Evolutionary conservation across 2,113 vertebrate genomes (phyloP), one percentile per base, ranked within the genome.

Genomic region (Ariopsis seemanni): DNA sequence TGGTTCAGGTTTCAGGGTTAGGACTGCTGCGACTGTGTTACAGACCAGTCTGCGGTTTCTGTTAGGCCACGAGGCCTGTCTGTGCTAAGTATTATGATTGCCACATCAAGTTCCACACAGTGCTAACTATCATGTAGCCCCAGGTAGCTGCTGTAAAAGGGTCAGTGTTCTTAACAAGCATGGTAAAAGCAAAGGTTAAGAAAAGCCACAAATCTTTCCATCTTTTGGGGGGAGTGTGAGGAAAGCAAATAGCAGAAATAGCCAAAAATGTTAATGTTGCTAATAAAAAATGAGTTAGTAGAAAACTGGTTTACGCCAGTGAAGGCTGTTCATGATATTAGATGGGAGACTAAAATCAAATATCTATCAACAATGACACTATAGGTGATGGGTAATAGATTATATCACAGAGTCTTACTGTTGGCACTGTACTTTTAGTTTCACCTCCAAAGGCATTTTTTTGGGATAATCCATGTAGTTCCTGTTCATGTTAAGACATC

Each of bases 31-130:
- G 14, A 69, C 48, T 27, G 58, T 85, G 85, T 84, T 83, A 71
- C 85, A 3, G 48, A 78, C 78, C 83, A 77, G 89, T 85, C 89
- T 90, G 89, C 82, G 89, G 89, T 90, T 86, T 90, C 84, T 86
- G 69, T 25, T 53, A 65, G 83, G 86, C 57, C 89, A 87, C 65
- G n/a, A 75, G 83, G 86, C 62, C 83, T 81, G 88, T 87, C 88
- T 88, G 83, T 81, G 83, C 55, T 62, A 72, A 75, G 85, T 89
- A 85, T 87, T 89, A 89, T 89, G 86, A 89, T 85, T 87, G 86
- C 67, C 83, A 82, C 69, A 74, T 87, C 89, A 82, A 63, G 83
- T 89, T 52, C 86, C 84, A 69, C 67, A 71, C 57, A 82, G 87
- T 78, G 74, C 22, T 83, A 87, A 81, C 86, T 27, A 48, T 85